phyloP scores from a whole-genome alignment of 2,888 invertebrate genomes.

The Merodon equestris region DNA sequence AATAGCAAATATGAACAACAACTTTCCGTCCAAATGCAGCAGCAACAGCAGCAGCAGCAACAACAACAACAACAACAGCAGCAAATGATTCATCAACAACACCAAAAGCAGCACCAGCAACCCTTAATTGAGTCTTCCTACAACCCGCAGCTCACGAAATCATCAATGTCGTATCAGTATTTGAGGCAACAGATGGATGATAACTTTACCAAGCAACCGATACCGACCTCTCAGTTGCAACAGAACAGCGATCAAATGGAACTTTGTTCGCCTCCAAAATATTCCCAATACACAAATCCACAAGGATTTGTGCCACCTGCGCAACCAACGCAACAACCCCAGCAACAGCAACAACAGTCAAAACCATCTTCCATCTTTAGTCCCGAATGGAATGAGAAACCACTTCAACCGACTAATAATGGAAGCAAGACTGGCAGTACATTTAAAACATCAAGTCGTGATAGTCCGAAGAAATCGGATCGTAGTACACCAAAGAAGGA shows the following conservation, averaged over 20 bases:
- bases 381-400: slow-evolving; percentile 78
- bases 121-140: slow-evolving; percentile 70
- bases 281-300: slow-evolving; percentile 61
- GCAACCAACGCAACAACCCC: slow-evolving; percentile 62
- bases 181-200: slow-evolving; percentile 47
- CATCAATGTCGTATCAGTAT: slow-evolving; percentile 62
- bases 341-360: slow-evolving; percentile 69
- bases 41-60: slow-evolving; percentile 61
- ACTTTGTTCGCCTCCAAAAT: slow-evolving; percentile 71
- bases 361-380: slow-evolving; percentile 76
- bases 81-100: slow-evolving; percentile 70
- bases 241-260: slow-evolving; percentile 70
- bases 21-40: slow-evolving; percentile 72
- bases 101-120: slow-evolving; percentile 69
- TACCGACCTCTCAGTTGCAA: slow-evolving; percentile 41
- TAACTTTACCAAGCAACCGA: slow-evolving; percentile 43
- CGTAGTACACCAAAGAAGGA: slow-evolving; percentile 76
- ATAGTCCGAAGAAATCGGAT: slow-evolving; percentile 76
- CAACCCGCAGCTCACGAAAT: slow-evolving; percentile 48
- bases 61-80: slow-evolving; percentile 71
- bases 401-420: slow-evolving; percentile 50
- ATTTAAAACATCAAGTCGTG: slow-evolving; percentile 71
- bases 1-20: slow-evolving; percentile 73
- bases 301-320: slow-evolving; percentile 62
- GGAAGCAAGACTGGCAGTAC: slow-evolving; percentile 41